These are phyloP conservation scores for Caiman crocodilus DNA, from an alignment of 2,797 vertebrate species.

Conservation along the genomic window DNA sequence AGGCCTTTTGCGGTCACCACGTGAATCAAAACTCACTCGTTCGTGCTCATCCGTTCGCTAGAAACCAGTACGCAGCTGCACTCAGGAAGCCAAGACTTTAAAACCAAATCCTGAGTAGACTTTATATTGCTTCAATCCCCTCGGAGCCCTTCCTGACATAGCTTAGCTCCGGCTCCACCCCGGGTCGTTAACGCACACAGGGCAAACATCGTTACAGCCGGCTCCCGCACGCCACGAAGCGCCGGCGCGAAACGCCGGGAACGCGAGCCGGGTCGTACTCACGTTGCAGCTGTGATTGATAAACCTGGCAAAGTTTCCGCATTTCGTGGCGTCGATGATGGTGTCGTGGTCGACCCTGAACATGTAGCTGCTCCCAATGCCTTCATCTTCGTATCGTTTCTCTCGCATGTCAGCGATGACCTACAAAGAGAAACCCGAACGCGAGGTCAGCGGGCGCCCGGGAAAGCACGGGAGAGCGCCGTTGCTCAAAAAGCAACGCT, in stretches of 20 bases:
- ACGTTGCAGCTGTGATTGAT: slow-evolving; percentile 99
- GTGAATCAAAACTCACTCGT: slow-evolving; percentile 56
- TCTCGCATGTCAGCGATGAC: slow-evolving; percentile 98
- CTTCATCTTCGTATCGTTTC: slow-evolving; percentile 96
- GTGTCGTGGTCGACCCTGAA: slow-evolving; percentile 98
- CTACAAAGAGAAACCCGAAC: slow-evolving; percentile 67
- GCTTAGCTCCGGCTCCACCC: neutral
- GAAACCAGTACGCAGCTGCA: too few relatives aligned
- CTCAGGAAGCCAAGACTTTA: too few relatives aligned
- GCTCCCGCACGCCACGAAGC: neutral
- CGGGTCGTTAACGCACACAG: neutral
- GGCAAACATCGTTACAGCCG: neutral
- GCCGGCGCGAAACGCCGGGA: fast-evolving
- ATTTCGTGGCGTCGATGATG: slow-evolving; percentile 98
- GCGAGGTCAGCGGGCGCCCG: neutral
- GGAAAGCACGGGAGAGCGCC: neutral
- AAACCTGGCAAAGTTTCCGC: slow-evolving; percentile 97
- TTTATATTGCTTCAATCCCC: neutral
- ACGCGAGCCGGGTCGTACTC: slow-evolving; percentile 64
- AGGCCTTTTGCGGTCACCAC: slow-evolving; percentile 19
- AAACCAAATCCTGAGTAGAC: neutral
- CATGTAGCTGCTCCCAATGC: slow-evolving; percentile 99
- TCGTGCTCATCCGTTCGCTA: too few relatives aligned
- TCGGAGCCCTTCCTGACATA: neutral
- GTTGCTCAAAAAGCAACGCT: neutral